Evolutionary conservation across 2,113 vertebrate species (phyloP).

Genomic region (Gobius niger): DNA sequence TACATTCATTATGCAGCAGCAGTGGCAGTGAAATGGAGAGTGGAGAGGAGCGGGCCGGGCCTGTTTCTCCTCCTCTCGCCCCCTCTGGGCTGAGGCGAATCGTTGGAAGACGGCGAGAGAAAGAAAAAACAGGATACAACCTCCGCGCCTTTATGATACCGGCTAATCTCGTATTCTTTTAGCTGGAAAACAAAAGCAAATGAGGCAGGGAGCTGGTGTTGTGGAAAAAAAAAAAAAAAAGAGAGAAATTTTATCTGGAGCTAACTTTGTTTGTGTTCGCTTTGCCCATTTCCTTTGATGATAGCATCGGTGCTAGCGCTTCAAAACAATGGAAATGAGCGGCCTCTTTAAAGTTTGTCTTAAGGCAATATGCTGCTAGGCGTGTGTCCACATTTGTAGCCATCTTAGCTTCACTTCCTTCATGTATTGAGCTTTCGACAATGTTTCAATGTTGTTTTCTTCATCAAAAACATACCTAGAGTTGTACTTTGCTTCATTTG

Average conservation of each 20-base stretch:
- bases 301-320: conserved; percentile 26
- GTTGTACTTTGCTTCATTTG: no score
- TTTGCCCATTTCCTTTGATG: conserved; percentile 18
- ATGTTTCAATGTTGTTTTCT: no score
- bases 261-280: conserved; percentile 6
- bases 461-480: no score
- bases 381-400: background rate
- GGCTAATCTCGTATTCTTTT: background rate
- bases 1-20: conserved; percentile 20
- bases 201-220: background rate
- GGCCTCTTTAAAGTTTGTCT: background rate
- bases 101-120: conserved; percentile 16
- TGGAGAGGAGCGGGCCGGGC: background rate
- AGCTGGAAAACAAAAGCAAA: conserved; percentile 10
- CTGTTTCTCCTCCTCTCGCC: conserved; percentile 16
- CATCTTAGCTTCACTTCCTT: background rate
- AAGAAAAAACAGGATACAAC: conserved; percentile 20
- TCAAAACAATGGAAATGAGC: conserved; percentile 6
- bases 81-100: conserved; percentile 3
- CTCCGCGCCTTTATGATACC: conserved; percentile 10
- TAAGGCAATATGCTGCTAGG: background rate
- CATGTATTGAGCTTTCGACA: background rate
- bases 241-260: conserved; percentile 3
- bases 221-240: background rate
- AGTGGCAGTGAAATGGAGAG: conserved; percentile 18